Percentiles rank a stretch among this genome's conserved stretches.
Conservation (phyloP, 2,888 invertebrate genomes). For the Hermaeophaga mercurialis region DNA sequence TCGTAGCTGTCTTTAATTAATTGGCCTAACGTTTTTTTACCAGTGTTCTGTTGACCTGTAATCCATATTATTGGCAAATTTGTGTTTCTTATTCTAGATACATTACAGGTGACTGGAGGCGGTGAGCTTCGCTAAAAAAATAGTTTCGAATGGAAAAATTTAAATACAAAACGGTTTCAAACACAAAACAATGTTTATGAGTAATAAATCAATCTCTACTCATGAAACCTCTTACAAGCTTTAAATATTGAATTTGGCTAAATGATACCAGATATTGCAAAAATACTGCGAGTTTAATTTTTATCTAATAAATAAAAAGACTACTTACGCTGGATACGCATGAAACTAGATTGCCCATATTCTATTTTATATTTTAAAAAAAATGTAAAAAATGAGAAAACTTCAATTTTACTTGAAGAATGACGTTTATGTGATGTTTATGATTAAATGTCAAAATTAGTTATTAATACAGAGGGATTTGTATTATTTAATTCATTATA, state of each 20-base stretch:
- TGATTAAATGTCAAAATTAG: not conserved
- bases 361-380: not conserved
- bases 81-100: slow-evolving; percentile 53
- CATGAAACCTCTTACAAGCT: no score
- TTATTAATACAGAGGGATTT: no score
- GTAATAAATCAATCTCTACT: no score
- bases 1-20: slow-evolving; percentile 42
- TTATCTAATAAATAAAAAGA: not conserved
- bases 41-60: slow-evolving; percentile 54
- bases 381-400: slow-evolving; percentile 8
- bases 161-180: not conserved
- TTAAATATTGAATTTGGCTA: no score
- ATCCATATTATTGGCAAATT: slow-evolving; percentile 62
- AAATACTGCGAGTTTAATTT: not conserved
- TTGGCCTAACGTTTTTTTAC: slow-evolving; percentile 45
- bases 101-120: slow-evolving; percentile 42
- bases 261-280: not conserved
- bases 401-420: not conserved
- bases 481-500: no score
- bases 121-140: not conserved
- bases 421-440: slow-evolving; percentile 10
- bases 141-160: no score
- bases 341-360: slow-evolving; percentile 10
- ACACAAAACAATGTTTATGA: not conserved
- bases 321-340: slow-evolving; percentile 11